Conservation (phyloP, 2,797 vertebrate species). For the Emydoidea blandingii region DNA sequence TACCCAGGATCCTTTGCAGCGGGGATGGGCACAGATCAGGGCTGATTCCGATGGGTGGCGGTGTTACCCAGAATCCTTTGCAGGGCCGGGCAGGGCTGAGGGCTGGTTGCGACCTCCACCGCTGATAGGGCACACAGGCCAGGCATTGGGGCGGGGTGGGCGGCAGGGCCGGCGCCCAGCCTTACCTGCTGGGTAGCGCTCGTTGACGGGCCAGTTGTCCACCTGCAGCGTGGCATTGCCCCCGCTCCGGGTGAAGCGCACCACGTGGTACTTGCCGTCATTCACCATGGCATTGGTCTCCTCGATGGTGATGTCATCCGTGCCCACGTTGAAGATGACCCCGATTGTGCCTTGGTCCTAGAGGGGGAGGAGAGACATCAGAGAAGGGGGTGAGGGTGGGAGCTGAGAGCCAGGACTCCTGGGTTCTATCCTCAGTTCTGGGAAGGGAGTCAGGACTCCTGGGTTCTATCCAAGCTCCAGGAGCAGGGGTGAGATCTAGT, state of each 20-base stretch:
- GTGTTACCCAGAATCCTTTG: not conserved
- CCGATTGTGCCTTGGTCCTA: slow-evolving; percentile 94
- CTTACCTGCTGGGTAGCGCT: slow-evolving; percentile 96
- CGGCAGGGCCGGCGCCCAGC: not conserved
- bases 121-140: not conserved
- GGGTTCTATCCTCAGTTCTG: not conserved
- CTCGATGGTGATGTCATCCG: slow-evolving; percentile 94
- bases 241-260: slow-evolving; percentile 95
- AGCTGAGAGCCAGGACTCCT: not conserved
- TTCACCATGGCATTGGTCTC: slow-evolving; percentile 92
- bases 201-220: slow-evolving; percentile 96
- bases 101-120: not conserved
- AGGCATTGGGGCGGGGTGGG: not conserved
- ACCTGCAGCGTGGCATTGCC: slow-evolving; percentile 97
- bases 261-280: slow-evolving; percentile 96
- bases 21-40: not conserved
- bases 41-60: not conserved
- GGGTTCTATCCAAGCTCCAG: not conserved
- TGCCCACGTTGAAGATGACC: slow-evolving; percentile 96
- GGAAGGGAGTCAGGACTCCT: not conserved
- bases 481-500: not conserved
- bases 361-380: not conserved
- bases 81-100: not conserved
- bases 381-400: not conserved
- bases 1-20: not conserved